These are phyloP conservation scores for Pseudorasbora parva DNA, from an alignment of 2,113 vertebrate species.

Conservation along the genomic window DNA sequence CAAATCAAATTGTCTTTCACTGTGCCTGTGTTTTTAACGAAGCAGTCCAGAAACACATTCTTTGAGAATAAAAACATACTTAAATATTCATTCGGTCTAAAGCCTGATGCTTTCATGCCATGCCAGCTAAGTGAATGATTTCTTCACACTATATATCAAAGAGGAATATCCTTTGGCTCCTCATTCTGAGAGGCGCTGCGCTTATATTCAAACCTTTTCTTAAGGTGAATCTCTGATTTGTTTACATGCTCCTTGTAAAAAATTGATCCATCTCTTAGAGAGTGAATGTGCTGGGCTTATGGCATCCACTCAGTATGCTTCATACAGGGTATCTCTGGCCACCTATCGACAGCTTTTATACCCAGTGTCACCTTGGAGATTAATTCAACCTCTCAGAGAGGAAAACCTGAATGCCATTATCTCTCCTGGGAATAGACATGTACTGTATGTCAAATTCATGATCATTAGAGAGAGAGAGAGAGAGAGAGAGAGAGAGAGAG, in stretches of 20 bases:
- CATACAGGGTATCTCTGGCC: conserved; percentile 66
- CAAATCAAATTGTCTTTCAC: not conserved
- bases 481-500: no score
- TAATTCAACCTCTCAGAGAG: conserved; percentile 68
- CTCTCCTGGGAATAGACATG: conserved; percentile 56
- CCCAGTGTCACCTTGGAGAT: conserved; percentile 78
- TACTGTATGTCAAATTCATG: conserved; percentile 66
- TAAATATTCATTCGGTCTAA: not conserved
- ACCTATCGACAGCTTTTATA: conserved; percentile 77
- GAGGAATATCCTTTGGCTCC: not conserved
- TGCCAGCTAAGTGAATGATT: conserved; percentile 8
- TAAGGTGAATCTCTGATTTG: conserved; percentile 48
- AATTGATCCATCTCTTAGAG: conserved; percentile 69
- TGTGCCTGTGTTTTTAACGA: not conserved
- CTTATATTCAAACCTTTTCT: conserved; percentile 24
- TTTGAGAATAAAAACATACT: conserved; percentile 10
- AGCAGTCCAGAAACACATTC: not conserved
- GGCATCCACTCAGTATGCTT: conserved; percentile 72
- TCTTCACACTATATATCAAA: not conserved
- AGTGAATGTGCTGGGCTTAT: conserved; percentile 68
- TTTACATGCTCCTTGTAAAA: conserved; percentile 71
- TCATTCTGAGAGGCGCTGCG: not conserved
- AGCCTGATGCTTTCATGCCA: not conserved
- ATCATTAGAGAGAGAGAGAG: conserved; percentile 22
- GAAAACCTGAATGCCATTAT: conserved; percentile 71